These are phyloP conservation scores for Scrobipalpa atriplicella DNA, from an alignment of 2,888 invertebrate species.

Conservation along the genomic window DNA sequence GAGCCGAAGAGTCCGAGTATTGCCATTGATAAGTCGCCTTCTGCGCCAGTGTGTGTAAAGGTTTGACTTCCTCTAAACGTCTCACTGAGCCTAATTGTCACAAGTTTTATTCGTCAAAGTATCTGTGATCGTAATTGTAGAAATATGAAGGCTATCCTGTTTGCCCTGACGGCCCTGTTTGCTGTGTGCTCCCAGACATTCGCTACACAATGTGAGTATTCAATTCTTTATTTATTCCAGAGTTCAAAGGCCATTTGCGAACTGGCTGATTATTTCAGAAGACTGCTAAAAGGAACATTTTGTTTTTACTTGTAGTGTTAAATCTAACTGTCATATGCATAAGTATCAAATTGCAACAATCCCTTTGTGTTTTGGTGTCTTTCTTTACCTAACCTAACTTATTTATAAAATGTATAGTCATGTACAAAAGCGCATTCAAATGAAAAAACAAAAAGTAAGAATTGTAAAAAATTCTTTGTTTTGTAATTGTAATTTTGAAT, in stretches of 20 bases:
- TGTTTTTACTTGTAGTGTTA: background rate
- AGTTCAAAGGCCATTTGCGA: constrained; percentile 7
- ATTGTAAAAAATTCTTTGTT: too few relatives aligned
- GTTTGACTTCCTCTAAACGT: constrained; percentile 72
- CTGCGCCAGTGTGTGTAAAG: constrained; percentile 97
- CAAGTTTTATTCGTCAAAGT: constrained; percentile 64
- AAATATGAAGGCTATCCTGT: constrained; percentile 82
- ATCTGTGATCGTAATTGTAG: constrained; percentile 75
- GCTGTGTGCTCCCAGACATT: constrained; percentile 76
- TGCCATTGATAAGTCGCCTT: constrained; percentile 85
- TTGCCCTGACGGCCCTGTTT: constrained; percentile 75
- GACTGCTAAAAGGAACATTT: background rate
- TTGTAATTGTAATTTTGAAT: too few relatives aligned
- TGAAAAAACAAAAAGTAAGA: too few relatives aligned
- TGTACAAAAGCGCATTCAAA: background rate
- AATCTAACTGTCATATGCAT: background rate
- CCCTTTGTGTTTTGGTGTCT: constrained; percentile 1
- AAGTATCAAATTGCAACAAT: background rate
- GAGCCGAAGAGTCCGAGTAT: constrained; percentile 54
- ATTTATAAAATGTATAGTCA: background rate
- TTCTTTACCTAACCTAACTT: background rate
- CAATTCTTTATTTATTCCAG: constrained; percentile 22
- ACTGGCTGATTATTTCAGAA: constrained; percentile 1
- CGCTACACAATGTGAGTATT: constrained; percentile 87
- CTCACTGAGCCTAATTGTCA: constrained; percentile 34